Base-by-base conservation (phyloP, 2,888 invertebrate species). In the Platypus cylindrus region DNA sequence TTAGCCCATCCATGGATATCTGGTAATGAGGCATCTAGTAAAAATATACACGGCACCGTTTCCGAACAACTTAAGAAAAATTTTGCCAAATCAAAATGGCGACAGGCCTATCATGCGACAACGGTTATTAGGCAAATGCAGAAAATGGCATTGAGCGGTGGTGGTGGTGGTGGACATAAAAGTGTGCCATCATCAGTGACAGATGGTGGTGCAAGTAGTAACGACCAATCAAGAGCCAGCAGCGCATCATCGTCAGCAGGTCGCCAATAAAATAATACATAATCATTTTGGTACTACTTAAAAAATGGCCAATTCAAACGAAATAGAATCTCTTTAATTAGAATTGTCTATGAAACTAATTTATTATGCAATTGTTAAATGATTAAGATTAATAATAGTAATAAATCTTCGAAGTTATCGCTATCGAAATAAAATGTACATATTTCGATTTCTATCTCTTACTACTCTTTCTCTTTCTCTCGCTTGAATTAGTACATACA, bases 51-150 rank as follows among this genome's bases (percentile, higher is more conserved):
- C 64, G 91, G 91, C 50, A 93, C 95, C 54, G 97, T 98, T 48
- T 94, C 94, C 51, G 94, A 93, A 63, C 95, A 98, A 66, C 79
- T 98, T 63, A 93, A 90, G 76, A 97, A 95, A 75, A 95, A 93
- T 70, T 94, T 98, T 64, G 95, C 95, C 39, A 97, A 97, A 66
- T 87, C 91, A 18, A 85, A 37, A 27, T 45, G 43, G 43, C 41
- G 42, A 89, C 91, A 94, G 75, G 97, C 95, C 3, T 97, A 91
- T 70, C 90, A 95, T 64, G 97, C 97, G 32, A 87, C 97, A 32
- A 87, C 94, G 27, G 95, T 97, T 47, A 95, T 98, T 59, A 75
- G 93, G 45, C 93, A 95, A 71, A 93, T 97, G 91, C 84, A 90
- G 69, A 83, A 85, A 65, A 78, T 97, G 78, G 91, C 90, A 24